A percentile compares a stretch with the other conserved stretches of the same genome.
These are phyloP conservation scores for Trichechus manatus DNA, from an alignment of 2,113 vertebrate genomes.

Conservation along the genomic window DNA sequence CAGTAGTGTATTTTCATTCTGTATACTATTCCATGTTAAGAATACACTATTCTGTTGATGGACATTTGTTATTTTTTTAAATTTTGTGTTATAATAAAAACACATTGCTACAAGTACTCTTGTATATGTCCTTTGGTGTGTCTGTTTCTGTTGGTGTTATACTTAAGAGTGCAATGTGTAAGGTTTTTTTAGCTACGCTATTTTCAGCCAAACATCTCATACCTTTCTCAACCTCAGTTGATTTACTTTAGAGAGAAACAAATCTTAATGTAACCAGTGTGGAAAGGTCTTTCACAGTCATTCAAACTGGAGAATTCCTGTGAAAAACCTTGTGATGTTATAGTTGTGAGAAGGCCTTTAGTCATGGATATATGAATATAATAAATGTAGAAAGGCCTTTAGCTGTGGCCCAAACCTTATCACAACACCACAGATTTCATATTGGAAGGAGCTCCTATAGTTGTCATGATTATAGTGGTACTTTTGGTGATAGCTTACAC, in stretches of 20 bases:
- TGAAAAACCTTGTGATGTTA: background rate
- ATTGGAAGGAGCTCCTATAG: background rate
- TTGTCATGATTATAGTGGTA: background rate
- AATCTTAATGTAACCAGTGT: background rate
- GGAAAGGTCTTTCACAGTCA: background rate
- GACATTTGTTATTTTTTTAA: conserved; percentile 74
- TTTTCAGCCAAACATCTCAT: background rate
- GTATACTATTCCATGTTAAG: conserved; percentile 67
- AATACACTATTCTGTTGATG: conserved; percentile 44
- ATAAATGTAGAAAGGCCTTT: background rate
- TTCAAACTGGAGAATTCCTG: conserved; percentile 22
- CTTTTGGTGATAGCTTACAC: background rate
- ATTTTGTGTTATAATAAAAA: conserved; percentile 70
- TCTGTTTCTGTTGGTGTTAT: conserved; percentile 54
- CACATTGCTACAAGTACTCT: conserved; percentile 30
- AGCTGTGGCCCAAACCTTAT: background rate
- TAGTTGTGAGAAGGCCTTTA: background rate
- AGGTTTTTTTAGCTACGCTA: background rate
- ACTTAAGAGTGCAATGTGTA: background rate
- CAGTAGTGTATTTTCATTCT: conserved; percentile 65
- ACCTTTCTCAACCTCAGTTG: conserved; percentile 14
- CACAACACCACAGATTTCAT: background rate
- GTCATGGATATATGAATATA: background rate
- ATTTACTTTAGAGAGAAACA: conserved; percentile 27
- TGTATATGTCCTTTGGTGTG: background rate